Base-by-base conservation (phyloP, 2,888 invertebrate species). In the Ennomos erosarius region DNA sequence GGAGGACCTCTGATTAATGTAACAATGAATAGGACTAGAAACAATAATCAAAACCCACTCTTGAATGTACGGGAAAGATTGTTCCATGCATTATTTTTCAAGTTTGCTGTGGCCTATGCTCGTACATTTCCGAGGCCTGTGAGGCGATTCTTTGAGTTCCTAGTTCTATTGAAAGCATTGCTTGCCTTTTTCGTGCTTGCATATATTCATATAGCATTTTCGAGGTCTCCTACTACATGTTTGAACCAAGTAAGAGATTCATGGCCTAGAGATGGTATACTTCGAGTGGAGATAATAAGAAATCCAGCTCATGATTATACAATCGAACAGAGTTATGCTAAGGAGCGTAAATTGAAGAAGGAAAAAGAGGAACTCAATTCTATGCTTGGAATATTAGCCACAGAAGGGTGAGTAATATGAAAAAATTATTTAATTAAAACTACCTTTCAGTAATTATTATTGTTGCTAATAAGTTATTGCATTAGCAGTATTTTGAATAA, bases 221-320 rank as follows among this genome's bases (percentile, higher is more conserved):
- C 98, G 45, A 95, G 97, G 77, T 95, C 97, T 62, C 98, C 99
- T 8, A 97, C 98, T 54, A 98, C 98, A 73, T 99, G 99, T 84
- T 93, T 99, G 71, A 96, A 97, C 80, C 96, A 97, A 83, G 95
- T 98, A 36, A 95, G 96, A 79, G 94, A 96, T 68, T 95, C 96
- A 10, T 99, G 99, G 99, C 99, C 99, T 0, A 93, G 98, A 62
- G 97, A 98, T 86, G 99, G 99, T 5, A 98, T 99, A 69, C 92
- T 99, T 12, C 93, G 98, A 64, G 98, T 99, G 10, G 98, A 99
- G 90, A 97, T 98, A 73, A 87, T 96, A 54, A 90, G 95, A 67
- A 95, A 95, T 80, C 94, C 94, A 10, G 93, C 93, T 3, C 94
- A 95, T 55, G 96, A 96, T 82, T 97, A 97, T 79, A 95, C 94